Evolutionary conservation across 2,113 vertebrate species (phyloP).

Genomic region (Varanus salvator): DNA sequence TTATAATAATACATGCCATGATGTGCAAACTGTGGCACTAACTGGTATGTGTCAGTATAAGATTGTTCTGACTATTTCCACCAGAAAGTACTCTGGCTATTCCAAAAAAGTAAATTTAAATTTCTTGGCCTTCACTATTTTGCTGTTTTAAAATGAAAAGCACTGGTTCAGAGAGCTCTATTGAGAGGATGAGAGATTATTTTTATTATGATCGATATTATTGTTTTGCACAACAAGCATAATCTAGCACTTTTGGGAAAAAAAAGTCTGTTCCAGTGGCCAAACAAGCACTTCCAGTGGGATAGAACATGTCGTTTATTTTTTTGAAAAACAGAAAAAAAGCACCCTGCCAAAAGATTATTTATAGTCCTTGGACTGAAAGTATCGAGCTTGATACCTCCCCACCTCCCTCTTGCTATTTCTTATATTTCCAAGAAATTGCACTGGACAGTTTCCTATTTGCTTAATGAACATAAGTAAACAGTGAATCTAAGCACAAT

Average conservation of each 20-base stretch:
- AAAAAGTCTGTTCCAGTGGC: constrained; percentile 64
- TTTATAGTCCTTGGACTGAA: constrained; percentile 43
- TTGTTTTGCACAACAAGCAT: constrained; percentile 81
- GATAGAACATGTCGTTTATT: constrained; percentile 55
- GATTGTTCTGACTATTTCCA: rapidly evolving
- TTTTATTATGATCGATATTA: constrained; percentile 79
- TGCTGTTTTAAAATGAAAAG: constrained; percentile 74
- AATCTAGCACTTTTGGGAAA: constrained; percentile 78
- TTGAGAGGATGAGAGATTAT: constrained; percentile 78
- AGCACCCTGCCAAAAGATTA: constrained; percentile 39
- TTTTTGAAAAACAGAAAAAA: constrained; percentile 1
- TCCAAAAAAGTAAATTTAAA: constrained; percentile 42
- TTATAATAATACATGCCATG: constrained; percentile 14
- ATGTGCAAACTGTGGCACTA: constrained; percentile 6
- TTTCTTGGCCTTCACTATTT: constrained; percentile 72
- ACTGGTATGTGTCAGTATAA: constrained; percentile 18
- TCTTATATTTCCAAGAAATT: constrained; percentile 34
- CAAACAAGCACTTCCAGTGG: constrained; percentile 67
- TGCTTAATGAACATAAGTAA: constrained; percentile 50
- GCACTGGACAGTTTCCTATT: constrained; percentile 70
- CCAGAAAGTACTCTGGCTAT: constrained; percentile 40
- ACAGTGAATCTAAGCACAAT: constrained; percentile 68
- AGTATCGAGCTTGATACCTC: constrained; percentile 58
- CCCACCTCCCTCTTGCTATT: constrained; percentile 14
- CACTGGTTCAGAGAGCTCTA: constrained; percentile 73